Base-by-base conservation (phyloP, 2,797 vertebrate species). In the Galaxias olidus region DNA sequence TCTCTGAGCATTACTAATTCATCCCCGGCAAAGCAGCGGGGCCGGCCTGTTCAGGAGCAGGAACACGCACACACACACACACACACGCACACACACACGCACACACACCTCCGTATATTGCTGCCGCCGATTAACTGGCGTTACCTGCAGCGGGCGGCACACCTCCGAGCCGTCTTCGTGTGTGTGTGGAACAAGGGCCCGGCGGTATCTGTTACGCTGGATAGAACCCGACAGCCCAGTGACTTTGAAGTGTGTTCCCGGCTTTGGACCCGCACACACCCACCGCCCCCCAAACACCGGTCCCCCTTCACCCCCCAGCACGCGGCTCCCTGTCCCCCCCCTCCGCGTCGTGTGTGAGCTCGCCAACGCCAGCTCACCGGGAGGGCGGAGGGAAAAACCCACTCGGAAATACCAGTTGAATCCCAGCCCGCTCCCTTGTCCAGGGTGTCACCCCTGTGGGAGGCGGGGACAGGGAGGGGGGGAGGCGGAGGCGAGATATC, bases 1-100 rank as follows among this genome's bases (percentile, higher is more conserved):
- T 90, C 85, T 90, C 90, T 90, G 84, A 89, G 85, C 86, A 90
- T 90, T 88, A 90, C 88, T 88, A 87, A 91, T 92, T 91, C 79
- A 91, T 90, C 78, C 63, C 9, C 71, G 42, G 76, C 73, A 77
- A 81, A 76, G 58, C 60, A 48, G 71, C 75, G 64, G 79, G 59
- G 69, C 74, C 71, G 68, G 51, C 51, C 61, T 48, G 73, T 63
- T 72, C 61, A 63, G 43, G 40, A 54, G 63, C 68, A 56, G 30
- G 30, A 30, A 30, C 30, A 30, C 30, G 6, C 30, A 30, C 30
- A 30, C 30, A 30, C 30, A 30, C 49, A 8, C 49, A 67, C 20
- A 17, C 43, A 47, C 2, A 12, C 19, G 40, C 46, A 65, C 52
- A 41, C 58, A 51, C 50, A 65, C 17, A 50, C 55, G 9, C 30